Evolutionary conservation across 2,113 vertebrate genomes (phyloP), one percentile per base, ranked within the genome.

Genomic region (Cottus gobio): DNA sequence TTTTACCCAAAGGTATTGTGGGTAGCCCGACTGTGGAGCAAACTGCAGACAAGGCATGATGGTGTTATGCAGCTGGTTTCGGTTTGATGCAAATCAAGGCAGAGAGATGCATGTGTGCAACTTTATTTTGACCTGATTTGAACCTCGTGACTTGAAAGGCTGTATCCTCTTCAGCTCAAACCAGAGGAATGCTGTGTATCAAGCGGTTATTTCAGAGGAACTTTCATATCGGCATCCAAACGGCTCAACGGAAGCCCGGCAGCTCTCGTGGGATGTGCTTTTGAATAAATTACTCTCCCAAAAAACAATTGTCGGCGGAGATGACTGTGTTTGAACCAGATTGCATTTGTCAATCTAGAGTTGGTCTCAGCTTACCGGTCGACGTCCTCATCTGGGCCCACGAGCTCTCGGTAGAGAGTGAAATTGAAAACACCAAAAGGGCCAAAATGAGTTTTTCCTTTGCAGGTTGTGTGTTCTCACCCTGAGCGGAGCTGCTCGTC

Each of bases 371-470:
- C 75, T 80, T 70, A 61, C 30, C n/a, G 42, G 8, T 48, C 48
- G 18, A 37, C 42, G 60, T 56, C 62, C 54, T 72, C 62, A 58
- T 58, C 20, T 58, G 69, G 56, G 48, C 16, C 31, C 69, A 1
- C 50, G 7, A 28, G 26, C 68, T 73, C 50, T 57, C 36, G 44
- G 30, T 20, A 42, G 9, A 39, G 5, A 63, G 7, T 36, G 61
- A 80, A 81, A 78, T 48, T 75, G 24, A 63, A 84, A 79, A 73
- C 57, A 39, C 68, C 68, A 70, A 66, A 28, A 66, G 64, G 24
- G 24, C 22, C 3, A 20, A 71, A 72, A 77, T 69, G 34, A 48
- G 74, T 66, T 85, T 83, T 7, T 9, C 28, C 9, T 34, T 78
- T 4, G 0, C 18, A 44, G 34, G 24, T 46, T 39, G 34, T 74